Evolutionary conservation across 2,888 invertebrate genomes (phyloP).

Genomic region (Drosophila helvetica): DNA sequence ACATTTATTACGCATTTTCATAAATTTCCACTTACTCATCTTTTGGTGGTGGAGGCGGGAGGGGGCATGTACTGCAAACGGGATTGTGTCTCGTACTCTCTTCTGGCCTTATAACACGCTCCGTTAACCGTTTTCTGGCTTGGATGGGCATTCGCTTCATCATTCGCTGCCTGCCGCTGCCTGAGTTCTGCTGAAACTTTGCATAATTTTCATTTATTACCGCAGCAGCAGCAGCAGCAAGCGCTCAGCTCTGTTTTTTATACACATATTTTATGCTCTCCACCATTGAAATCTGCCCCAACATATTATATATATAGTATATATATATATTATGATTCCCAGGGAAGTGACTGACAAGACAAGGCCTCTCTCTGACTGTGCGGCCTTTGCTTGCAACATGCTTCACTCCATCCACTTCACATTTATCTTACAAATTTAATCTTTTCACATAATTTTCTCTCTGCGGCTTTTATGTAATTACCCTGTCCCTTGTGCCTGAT

Average conservation of each 20-base stretch:
- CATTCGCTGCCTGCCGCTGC: slow-evolving; percentile 52
- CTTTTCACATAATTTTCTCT: slow-evolving; percentile 74
- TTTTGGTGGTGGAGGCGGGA: slow-evolving; percentile 14
- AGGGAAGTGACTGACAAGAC: slow-evolving; percentile 52
- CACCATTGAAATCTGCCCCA: slow-evolving; percentile 34
- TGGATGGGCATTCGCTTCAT: slow-evolving; percentile 72
- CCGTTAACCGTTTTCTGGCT: slow-evolving; percentile 74
- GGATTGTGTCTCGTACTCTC: slow-evolving; percentile 9
- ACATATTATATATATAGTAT: background rate
- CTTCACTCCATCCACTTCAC: slow-evolving; percentile 42
- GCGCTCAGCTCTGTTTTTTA: slow-evolving; percentile 46
- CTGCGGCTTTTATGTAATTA: slow-evolving; percentile 77
- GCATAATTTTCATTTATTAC: slow-evolving; percentile 78
- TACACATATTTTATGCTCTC: slow-evolving; percentile 39
- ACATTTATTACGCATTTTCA: slow-evolving; percentile 72
- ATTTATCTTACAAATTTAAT: slow-evolving; percentile 79
- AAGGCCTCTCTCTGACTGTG: slow-evolving; percentile 16
- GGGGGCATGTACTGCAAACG: slow-evolving; percentile 6
- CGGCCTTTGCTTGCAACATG: slow-evolving; percentile 10
- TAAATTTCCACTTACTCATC: slow-evolving; percentile 77
- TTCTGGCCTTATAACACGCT: slow-evolving; percentile 72
- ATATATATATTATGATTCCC: slow-evolving; percentile 62
- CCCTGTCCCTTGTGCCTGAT: slow-evolving; percentile 43
- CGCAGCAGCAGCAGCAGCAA: slow-evolving; percentile 48
- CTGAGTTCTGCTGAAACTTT: slow-evolving; percentile 63